Base-by-base conservation (phyloP, 1,140 invertebrate genomes). In the Lucilia sericata region DNA sequence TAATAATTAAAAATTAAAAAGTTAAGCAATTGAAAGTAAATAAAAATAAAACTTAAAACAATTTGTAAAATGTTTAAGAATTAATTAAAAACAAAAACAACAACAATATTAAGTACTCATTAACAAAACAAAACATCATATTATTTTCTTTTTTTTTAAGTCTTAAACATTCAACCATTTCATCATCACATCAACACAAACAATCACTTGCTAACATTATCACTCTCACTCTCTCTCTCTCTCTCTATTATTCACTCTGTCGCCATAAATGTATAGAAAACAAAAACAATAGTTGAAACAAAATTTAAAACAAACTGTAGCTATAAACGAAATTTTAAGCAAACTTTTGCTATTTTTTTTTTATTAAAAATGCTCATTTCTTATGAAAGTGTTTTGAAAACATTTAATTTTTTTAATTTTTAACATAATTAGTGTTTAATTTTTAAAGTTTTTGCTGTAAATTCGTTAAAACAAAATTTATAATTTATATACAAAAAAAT, bases 61-160 rank as follows among this genome's bases (percentile, higher is more conserved):
- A 80, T 51, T 80, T 80, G 47, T 80, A 80, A 49, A 42, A 80
- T 80, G 76, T 80, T 80, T 80, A 80, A 80, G 76, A 49, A 80
- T 49, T 80, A 80, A 49, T 49, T 80, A 42, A 42, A 78, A 78
- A 78, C 30, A 78, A 47, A 80, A 49, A 49, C 76, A 80, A 80
- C 47, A 80, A 49, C 34, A 49, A 80, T 12, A 21, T 36, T 36
- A 25, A 21, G 14, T 36, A 42, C 25, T 49, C n/a, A 49, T 49
- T 49, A 80, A 34, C 25, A 30, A 30, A 30, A 34, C 42, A 75
- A 36, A 75, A 47, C 21, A 78, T 25, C 2, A 51, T n/a, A 49
- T 70, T 70, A 70, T 70, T 70, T 70, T n/a, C n/a, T n/a, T 19
- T 19, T 2, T 70, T 55, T 21, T 70, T 60, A 60, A 60, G 65